phyloP scores from a whole-genome alignment of 2,888 invertebrate genomes.

The Ellobium chinense region DNA sequence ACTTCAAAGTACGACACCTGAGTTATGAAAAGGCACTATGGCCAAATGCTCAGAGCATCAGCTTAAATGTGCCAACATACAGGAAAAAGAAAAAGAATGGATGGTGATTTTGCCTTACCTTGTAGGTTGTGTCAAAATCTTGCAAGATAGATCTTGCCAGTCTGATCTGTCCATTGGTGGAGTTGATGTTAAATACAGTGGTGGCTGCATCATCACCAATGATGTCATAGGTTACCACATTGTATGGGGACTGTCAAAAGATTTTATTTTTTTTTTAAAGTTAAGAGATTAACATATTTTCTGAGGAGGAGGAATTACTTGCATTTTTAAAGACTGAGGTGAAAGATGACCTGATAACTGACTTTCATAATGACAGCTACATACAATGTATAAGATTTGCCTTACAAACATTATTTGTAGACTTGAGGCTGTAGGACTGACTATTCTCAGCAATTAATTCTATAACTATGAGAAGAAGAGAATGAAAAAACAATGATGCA shows the following conservation, averaged over 20 bases:
- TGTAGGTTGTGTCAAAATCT: slow-evolving; percentile 58
- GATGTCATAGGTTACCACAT: slow-evolving; percentile 63
- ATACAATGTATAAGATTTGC: too few relatives aligned
- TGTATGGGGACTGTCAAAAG: slow-evolving; percentile 66
- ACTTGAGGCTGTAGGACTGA: too few relatives aligned
- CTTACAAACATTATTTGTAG: too few relatives aligned
- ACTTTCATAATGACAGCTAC: too few relatives aligned
- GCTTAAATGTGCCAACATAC: too few relatives aligned
- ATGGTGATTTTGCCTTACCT: slow-evolving; percentile 45
- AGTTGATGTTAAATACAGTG: slow-evolving; percentile 65
- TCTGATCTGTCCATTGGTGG: slow-evolving; percentile 59
- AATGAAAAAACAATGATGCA: too few relatives aligned
- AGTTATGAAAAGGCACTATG: too few relatives aligned
- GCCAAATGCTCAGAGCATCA: too few relatives aligned
- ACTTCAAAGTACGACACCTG: too few relatives aligned
- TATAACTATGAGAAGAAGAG: too few relatives aligned
- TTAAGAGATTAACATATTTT: background rate
- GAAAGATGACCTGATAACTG: too few relatives aligned
- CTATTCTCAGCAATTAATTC: too few relatives aligned
- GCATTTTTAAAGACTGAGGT: background rate
- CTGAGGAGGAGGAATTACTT: background rate
- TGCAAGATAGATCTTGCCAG: slow-evolving; percentile 49
- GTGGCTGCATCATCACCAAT: slow-evolving; percentile 71
- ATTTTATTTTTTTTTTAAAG: background rate
- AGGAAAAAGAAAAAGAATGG: background rate